Percentiles rank a stretch among this genome's conserved stretches.
Evolutionary conservation across 2,113 vertebrate species (phyloP).

Genomic region (Coracopsis vasa): DNA sequence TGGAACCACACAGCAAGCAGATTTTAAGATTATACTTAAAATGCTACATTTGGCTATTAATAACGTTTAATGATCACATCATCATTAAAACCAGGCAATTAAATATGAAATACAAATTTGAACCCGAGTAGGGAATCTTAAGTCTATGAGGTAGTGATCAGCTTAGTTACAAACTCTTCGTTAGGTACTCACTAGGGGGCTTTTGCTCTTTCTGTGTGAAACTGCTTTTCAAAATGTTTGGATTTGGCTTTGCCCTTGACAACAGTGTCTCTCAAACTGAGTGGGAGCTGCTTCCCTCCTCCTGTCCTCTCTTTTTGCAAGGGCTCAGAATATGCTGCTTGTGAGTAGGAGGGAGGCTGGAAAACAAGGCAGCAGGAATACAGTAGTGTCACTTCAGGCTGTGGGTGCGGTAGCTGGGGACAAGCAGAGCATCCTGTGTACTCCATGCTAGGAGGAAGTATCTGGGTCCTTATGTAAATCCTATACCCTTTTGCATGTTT

Average conservation of each 20-base stretch:
- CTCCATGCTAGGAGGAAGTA: background rate
- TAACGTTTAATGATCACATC: background rate
- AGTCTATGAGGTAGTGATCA: background rate
- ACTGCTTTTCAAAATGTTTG: background rate
- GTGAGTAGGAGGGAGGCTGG: background rate
- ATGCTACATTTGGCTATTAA: background rate
- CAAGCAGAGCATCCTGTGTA: background rate
- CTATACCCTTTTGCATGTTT: background rate
- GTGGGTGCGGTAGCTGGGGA: background rate
- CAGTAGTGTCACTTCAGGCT: background rate
- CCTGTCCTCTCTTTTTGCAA: background rate
- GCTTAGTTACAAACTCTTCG: background rate
- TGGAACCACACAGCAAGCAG: background rate
- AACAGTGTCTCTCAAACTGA: background rate
- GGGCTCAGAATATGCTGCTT: background rate
- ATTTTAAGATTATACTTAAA: background rate
- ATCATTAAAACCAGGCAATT: background rate
- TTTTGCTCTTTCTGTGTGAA: background rate
- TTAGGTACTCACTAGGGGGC: background rate
- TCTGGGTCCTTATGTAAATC: background rate
- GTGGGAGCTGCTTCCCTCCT: background rate
- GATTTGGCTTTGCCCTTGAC: background rate
- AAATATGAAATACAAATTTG: background rate
- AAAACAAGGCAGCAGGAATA: background rate
- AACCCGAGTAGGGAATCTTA: background rate